A percentile compares a stretch with the other conserved stretches of the same genome.
phyloP scores from a whole-genome alignment of 2,797 vertebrate genomes.

The Oceanodroma leucorhoa region DNA sequence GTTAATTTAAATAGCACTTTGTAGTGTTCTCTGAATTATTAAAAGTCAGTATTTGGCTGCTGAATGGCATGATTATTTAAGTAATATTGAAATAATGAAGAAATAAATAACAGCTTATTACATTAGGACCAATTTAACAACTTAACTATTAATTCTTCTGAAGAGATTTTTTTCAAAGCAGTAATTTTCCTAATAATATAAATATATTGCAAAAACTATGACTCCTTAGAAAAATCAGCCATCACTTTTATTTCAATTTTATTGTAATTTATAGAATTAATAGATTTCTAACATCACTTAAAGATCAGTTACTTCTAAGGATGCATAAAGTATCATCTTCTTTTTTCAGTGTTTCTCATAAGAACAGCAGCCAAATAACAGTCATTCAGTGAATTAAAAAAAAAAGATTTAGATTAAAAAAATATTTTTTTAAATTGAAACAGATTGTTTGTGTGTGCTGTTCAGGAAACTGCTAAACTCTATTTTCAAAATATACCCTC shows the following conservation, averaged over 20 bases:
- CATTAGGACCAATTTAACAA: not conserved
- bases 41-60: not conserved
- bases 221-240: not conserved
- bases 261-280: not conserved
- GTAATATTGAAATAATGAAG: not conserved
- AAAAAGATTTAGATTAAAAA: not conserved
- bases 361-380: not conserved
- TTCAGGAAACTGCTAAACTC: not conserved
- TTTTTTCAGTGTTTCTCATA: not conserved
- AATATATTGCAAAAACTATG: not conserved
- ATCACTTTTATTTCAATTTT: not conserved
- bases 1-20: not conserved
- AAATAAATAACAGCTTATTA: not conserved
- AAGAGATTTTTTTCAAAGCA: not conserved
- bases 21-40: not conserved
- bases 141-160: not conserved
- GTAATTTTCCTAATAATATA: not conserved
- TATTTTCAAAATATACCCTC: not conserved
- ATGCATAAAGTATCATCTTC: not conserved
- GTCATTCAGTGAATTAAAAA: not conserved
- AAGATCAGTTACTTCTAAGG: not conserved
- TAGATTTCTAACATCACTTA: not conserved
- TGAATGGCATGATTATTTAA: not conserved
- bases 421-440: not conserved
- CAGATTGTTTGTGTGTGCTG: not conserved